Evolutionary conservation across 2,888 invertebrate species (phyloP).

Genomic region (Thalpophila matura): DNA sequence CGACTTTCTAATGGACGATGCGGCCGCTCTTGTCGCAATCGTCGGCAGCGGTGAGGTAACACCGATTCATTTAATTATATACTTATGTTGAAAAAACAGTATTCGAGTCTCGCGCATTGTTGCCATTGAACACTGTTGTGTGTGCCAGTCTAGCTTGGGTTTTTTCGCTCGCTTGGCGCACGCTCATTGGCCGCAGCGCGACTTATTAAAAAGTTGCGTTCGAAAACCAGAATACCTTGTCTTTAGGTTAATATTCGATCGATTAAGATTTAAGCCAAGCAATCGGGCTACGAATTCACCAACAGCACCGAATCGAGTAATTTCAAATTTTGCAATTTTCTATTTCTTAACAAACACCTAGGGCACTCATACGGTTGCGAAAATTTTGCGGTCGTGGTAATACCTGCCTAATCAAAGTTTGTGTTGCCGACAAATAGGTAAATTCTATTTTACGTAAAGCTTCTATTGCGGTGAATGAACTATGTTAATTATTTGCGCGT

Average conservation of each 20-base stretch:
- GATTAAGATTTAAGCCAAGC: conserved; percentile 75
- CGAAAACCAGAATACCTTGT: conserved; percentile 80
- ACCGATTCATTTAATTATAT: conserved; percentile 88
- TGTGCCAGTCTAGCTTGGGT: conserved; percentile 72
- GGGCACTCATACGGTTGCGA: conserved; percentile 67
- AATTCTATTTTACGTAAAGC: conserved; percentile 66
- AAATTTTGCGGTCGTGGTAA: conserved; percentile 68
- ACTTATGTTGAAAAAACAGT: conserved; percentile 77
- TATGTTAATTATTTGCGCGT: conserved; percentile 77
- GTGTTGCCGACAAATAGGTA: conserved; percentile 63
- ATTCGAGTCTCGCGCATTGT: conserved; percentile 82
- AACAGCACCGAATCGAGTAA: conserved; percentile 62
- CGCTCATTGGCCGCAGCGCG: conserved; percentile 73
- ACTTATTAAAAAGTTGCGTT: conserved; percentile 77
- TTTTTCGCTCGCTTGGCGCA: conserved; percentile 73
- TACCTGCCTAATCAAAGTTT: conserved; percentile 58
- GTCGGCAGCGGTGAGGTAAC: conserved; percentile 88
- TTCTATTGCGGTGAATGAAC: conserved; percentile 82
- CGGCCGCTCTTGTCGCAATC: conserved; percentile 89
- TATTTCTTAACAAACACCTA: conserved; percentile 65
- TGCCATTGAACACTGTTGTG: conserved; percentile 76
- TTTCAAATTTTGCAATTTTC: conserved; percentile 70
- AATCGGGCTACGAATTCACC: conserved; percentile 64
- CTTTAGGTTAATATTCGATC: conserved; percentile 74
- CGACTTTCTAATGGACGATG: conserved; percentile 91